Percentiles rank a stretch among this genome's conserved stretches.
These are phyloP conservation scores for Grapholita molesta DNA, from an alignment of 1,140 invertebrate genomes.

Conservation along the genomic window DNA sequence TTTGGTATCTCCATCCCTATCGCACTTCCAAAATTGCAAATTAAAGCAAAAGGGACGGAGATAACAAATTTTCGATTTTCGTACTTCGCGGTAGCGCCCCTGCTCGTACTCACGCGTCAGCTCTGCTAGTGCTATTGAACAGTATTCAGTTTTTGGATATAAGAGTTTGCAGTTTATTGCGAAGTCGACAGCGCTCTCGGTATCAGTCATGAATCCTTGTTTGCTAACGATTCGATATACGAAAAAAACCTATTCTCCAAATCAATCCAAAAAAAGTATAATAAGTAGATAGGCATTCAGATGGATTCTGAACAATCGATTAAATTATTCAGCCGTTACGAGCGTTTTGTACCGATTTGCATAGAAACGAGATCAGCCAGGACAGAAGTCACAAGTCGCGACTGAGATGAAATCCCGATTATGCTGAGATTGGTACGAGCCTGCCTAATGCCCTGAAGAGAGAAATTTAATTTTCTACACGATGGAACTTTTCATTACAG, in stretches of 20 bases:
- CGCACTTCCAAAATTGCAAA: too few relatives aligned
- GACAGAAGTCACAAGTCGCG: constrained; percentile 42
- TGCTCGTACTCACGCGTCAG: too few relatives aligned
- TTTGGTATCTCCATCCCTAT: too few relatives aligned
- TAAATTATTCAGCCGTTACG: constrained; percentile 49
- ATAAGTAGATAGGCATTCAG: constrained; percentile 18
- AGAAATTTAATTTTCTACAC: constrained; percentile 52
- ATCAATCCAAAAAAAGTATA: not conserved
- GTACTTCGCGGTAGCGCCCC: too few relatives aligned
- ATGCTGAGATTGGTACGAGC: constrained; percentile 43
- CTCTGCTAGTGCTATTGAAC: too few relatives aligned
- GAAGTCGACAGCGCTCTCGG: too few relatives aligned
- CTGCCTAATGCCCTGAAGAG: constrained; percentile 40
- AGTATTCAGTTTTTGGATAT: too few relatives aligned
- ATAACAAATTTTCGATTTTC: too few relatives aligned
- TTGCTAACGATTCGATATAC: not conserved
- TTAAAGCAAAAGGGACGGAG: too few relatives aligned
- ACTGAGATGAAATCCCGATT: constrained; percentile 56
- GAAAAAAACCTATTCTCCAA: not conserved
- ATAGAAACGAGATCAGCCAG: constrained; percentile 53
- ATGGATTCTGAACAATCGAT: constrained; percentile 25
- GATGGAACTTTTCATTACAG: constrained; percentile 33
- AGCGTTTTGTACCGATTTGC: constrained; percentile 50
- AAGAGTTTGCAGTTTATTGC: too few relatives aligned
- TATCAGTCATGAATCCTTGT: not conserved